Conservation (phyloP, 2,113 vertebrate genomes). For the Spermophilus dauricus region DNA sequence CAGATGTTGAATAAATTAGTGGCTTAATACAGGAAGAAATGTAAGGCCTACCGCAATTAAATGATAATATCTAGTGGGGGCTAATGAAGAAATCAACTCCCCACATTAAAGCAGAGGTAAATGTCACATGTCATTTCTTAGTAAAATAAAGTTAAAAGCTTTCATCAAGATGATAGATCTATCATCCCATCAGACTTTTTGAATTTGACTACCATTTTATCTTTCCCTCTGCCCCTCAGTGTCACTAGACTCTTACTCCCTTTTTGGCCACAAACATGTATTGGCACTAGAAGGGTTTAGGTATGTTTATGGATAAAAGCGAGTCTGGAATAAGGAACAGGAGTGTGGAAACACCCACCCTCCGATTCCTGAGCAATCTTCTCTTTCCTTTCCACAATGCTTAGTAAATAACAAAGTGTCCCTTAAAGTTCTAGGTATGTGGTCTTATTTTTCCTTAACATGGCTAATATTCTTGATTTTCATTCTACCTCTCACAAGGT, state of each 20-base stretch:
- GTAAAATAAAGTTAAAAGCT: conserved; percentile 12
- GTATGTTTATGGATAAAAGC: neutral
- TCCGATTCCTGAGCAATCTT: neutral
- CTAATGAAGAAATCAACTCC: conserved; percentile 15
- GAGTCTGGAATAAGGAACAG: neutral
- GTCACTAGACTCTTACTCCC: neutral
- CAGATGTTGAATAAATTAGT: conserved; percentile 2
- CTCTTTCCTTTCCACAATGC: neutral
- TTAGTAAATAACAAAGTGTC: conserved; percentile 28
- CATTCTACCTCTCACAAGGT: neutral
- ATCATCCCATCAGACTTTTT: neutral
- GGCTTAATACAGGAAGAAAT: neutral
- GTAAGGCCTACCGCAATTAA: neutral
- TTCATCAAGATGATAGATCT: neutral
- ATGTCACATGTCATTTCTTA: neutral
- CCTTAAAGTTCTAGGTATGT: conserved; percentile 27
- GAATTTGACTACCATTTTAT: neutral
- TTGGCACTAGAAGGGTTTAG: neutral
- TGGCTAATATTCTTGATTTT: neutral
- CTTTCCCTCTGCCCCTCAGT: neutral
- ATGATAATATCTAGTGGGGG: neutral
- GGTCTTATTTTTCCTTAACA: conserved; percentile 40
- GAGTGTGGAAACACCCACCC: neutral
- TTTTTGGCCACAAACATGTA: neutral
- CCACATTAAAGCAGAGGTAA: neutral